phyloP scores from a whole-genome alignment of 2,113 vertebrate species.

The Chunga burmeisteri region DNA sequence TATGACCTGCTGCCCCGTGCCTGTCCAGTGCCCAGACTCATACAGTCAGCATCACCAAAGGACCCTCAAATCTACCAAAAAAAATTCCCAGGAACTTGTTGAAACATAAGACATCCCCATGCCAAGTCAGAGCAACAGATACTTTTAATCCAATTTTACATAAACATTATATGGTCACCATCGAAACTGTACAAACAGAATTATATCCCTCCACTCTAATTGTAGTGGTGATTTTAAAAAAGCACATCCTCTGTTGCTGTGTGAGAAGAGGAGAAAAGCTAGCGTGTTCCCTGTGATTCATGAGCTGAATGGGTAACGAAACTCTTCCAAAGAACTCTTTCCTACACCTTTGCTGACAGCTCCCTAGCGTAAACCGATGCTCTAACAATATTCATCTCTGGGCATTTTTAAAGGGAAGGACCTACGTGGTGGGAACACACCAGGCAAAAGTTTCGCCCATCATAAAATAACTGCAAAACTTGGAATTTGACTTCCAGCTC shows the following conservation, averaged over 20 bases:
- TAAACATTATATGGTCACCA: neutral
- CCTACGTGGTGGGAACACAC: neutral
- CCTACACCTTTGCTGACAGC: neutral
- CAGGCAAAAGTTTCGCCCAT: neutral
- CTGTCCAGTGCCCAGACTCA: neutral
- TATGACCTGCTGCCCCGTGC: accelerated
- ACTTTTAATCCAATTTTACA: neutral
- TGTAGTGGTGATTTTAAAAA: neutral
- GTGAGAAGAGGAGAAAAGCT: conserved; percentile 20
- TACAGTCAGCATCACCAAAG: neutral
- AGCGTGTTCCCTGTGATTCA: neutral
- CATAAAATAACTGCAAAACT: neutral
- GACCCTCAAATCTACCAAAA: neutral
- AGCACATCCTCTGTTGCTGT: neutral
- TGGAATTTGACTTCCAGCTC: neutral
- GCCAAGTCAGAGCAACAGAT: neutral
- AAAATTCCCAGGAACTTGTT: neutral
- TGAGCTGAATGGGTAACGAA: neutral
- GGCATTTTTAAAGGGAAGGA: neutral
- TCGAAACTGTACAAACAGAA: neutral
- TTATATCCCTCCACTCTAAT: neutral
- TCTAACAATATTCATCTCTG: neutral
- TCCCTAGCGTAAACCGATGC: neutral
- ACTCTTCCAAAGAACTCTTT: neutral
- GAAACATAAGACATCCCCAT: neutral